Percentiles rank a stretch among this genome's conserved stretches.
These are phyloP conservation scores for Anas georgica DNA, from an alignment of 2,797 vertebrate species.

Conservation along the genomic window DNA sequence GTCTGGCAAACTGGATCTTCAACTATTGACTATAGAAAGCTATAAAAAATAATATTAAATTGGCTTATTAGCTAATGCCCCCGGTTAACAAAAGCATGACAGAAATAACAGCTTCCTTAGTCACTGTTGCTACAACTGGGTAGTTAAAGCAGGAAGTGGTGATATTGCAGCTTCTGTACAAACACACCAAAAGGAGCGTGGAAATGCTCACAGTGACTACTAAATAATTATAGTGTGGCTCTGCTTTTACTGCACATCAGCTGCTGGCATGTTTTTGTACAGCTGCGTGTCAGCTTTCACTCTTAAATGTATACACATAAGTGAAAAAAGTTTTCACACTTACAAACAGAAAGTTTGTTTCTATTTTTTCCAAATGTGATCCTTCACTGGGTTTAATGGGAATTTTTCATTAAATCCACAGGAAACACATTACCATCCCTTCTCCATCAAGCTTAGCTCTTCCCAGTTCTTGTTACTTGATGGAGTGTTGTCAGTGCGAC, in stretches of 20 bases:
- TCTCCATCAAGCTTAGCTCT: not conserved
- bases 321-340: too few species aligned
- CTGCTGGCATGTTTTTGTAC: not conserved
- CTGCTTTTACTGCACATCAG: not conserved
- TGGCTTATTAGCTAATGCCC: not conserved
- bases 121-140: not conserved
- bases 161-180: not conserved
- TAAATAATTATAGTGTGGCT: not conserved
- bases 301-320: not conserved
- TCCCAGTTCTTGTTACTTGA: not conserved
- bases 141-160: not conserved
- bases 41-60: not conserved
- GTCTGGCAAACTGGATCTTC: not conserved
- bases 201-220: not conserved
- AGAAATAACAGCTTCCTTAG: not conserved
- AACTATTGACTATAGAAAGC: not conserved
- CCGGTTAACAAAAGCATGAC: not conserved
- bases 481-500: not conserved
- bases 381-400: not conserved
- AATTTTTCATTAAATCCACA: not conserved
- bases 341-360: too few species aligned
- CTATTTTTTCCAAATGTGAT: accelerated
- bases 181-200: not conserved
- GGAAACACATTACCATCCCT: not conserved
- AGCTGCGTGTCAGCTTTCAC: not conserved